A percentile compares a stretch with the other conserved stretches of the same genome.
Conservation (phyloP, 2,113 vertebrate species). For the Festucalex cinctus region DNA sequence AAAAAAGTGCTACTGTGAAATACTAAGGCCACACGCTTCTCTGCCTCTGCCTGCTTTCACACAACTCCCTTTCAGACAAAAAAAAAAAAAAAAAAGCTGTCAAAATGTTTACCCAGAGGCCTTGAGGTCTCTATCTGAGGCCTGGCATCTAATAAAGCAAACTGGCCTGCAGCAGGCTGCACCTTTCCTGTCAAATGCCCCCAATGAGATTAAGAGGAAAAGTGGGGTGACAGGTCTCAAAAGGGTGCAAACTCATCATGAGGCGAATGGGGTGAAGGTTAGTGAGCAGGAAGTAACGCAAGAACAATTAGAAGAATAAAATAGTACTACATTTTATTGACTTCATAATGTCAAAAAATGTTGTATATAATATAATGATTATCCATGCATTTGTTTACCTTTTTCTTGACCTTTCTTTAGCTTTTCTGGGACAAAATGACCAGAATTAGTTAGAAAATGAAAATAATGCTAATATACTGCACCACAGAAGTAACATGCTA, state of each 20-base stretch:
- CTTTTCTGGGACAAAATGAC: too few species aligned
- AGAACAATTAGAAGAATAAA: conserved; percentile 23
- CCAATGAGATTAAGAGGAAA: conserved; percentile 28
- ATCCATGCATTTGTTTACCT: too few species aligned
- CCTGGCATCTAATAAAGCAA: conserved; percentile 76
- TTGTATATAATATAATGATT: too few species aligned
- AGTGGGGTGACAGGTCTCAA: background rate
- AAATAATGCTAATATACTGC: too few species aligned
- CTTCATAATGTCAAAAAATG: background rate
- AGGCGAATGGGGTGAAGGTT: conserved; percentile 10
- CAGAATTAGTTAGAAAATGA: too few species aligned
- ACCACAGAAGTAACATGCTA: too few species aligned
- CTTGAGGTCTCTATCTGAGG: conserved; percentile 72
- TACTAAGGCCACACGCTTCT: conserved; percentile 22
- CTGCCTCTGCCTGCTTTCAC: conserved; percentile 46
- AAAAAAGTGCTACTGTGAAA: conserved; percentile 19
- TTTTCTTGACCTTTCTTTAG: too few species aligned
- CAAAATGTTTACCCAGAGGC: conserved; percentile 75
- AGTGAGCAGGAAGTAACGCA: conserved; percentile 14
- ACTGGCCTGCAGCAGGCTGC: conserved; percentile 64
- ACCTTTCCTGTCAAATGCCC: conserved; percentile 44
- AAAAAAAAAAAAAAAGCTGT: conserved; percentile 76
- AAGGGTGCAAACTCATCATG: conserved; percentile 3
- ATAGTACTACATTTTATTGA: conserved; percentile 15
- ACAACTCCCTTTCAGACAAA: conserved; percentile 73